These are phyloP conservation scores for Crypturellus undulatus DNA, from an alignment of 2,113 vertebrate genomes.

Conservation along the genomic window DNA sequence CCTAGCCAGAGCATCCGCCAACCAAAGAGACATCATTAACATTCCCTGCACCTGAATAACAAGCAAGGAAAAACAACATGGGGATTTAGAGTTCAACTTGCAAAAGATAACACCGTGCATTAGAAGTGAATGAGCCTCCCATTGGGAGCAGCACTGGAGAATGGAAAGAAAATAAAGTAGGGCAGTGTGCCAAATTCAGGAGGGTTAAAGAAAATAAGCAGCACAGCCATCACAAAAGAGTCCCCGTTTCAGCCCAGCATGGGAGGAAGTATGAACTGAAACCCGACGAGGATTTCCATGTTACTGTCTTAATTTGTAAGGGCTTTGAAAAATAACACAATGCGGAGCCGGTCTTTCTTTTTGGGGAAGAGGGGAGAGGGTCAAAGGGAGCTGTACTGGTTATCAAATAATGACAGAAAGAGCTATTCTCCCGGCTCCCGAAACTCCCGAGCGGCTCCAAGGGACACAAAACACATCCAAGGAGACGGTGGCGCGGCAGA, in stretches of 20 bases:
- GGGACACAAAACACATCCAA: slow-evolving; percentile 74
- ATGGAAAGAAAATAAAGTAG: slow-evolving; percentile 77
- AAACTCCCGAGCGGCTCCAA: slow-evolving; percentile 72
- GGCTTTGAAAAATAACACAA: slow-evolving; percentile 77
- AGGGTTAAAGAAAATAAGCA: slow-evolving; percentile 76
- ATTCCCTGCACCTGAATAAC: slow-evolving; percentile 73
- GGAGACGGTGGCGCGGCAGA: background rate
- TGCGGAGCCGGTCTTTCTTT: slow-evolving; percentile 73
- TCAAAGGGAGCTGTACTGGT: slow-evolving; percentile 74
- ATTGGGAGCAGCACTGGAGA: slow-evolving; percentile 71
- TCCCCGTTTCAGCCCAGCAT: slow-evolving; percentile 72
- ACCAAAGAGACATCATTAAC: slow-evolving; percentile 70
- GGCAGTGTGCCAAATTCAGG: slow-evolving; percentile 77
- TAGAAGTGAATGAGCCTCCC: slow-evolving; percentile 75
- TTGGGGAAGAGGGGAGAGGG: slow-evolving; percentile 71
- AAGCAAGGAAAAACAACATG: slow-evolving; percentile 71
- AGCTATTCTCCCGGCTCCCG: slow-evolving; percentile 70
- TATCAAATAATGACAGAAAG: slow-evolving; percentile 77
- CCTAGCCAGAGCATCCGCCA: slow-evolving; percentile 46
- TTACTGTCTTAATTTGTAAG: slow-evolving; percentile 77
- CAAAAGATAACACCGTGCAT: slow-evolving; percentile 75
- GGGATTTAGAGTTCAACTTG: slow-evolving; percentile 76
- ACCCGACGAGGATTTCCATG: slow-evolving; percentile 74
- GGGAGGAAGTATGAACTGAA: slow-evolving; percentile 74
- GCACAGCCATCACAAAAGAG: slow-evolving; percentile 74